Percentiles rank a stretch among this genome's conserved stretches.
phyloP scores from a whole-genome alignment of 2,113 vertebrate genomes.

The Callipepla californica region DNA sequence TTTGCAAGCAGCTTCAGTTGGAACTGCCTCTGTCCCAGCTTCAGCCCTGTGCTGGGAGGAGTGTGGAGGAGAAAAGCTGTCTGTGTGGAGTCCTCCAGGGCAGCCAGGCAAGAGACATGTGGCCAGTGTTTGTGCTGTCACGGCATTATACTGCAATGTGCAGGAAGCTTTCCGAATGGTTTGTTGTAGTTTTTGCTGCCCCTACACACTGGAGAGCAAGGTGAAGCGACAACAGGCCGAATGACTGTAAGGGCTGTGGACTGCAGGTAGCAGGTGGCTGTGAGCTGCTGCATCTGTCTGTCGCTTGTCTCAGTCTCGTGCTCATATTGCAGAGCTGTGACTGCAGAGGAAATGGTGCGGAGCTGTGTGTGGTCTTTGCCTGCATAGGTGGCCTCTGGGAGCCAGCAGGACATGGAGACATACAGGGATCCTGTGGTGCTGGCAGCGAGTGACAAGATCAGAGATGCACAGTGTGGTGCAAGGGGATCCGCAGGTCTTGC shows the following conservation, averaged over 20 bases:
- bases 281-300: background rate
- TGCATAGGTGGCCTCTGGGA: background rate
- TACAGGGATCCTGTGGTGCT: background rate
- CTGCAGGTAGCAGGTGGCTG: background rate
- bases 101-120: background rate
- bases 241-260: background rate
- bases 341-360: background rate
- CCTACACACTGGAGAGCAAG: fast-evolving
- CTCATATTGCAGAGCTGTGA: fast-evolving
- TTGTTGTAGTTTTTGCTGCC: background rate
- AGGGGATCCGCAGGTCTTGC: fast-evolving
- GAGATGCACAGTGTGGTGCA: background rate
- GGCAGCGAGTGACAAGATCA: background rate
- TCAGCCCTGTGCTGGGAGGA: background rate
- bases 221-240: background rate
- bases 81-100: fast-evolving
- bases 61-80: background rate
- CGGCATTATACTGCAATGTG: background rate
- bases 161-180: background rate
- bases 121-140: background rate
- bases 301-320: background rate
- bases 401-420: fast-evolving
- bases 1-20: background rate
- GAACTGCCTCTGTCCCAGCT: background rate
- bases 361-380: background rate